Percentiles rank a stretch among this genome's conserved stretches.
Evolutionary conservation across 2,113 vertebrate genomes (phyloP).

Genomic region (Climacteris rufus): DNA sequence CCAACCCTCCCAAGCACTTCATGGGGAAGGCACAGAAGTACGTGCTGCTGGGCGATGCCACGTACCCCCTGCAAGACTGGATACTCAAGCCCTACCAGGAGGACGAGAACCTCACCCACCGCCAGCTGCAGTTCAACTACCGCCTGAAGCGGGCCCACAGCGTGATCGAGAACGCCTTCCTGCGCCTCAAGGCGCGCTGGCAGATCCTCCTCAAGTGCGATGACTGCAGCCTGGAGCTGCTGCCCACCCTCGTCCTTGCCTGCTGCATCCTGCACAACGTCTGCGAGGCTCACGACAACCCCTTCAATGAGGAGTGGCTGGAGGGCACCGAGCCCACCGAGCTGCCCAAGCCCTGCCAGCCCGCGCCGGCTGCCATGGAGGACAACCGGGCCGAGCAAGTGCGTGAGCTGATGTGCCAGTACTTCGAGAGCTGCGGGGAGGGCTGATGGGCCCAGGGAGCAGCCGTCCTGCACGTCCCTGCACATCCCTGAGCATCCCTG

Average conservation of each 20-base stretch:
- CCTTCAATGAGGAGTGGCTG: conserved; percentile 71
- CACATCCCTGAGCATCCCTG: rapidly evolving
- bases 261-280: conserved; percentile 75
- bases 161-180: conserved; percentile 65
- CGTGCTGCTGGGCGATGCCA: conserved; percentile 64
- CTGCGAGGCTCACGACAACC: conserved; percentile 67
- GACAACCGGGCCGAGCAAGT: conserved; percentile 71
- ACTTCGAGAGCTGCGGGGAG: conserved; percentile 73
- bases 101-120: conserved; percentile 22
- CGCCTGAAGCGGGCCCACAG: conserved; percentile 63
- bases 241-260: conserved; percentile 70
- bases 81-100: conserved; percentile 73
- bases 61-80: conserved; percentile 73
- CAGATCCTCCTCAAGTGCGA: conserved; percentile 72
- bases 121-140: conserved; percentile 69
- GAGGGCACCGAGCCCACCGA: conserved; percentile 28
- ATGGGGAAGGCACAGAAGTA: conserved; percentile 68
- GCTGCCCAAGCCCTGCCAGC: conserved; percentile 54
- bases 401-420: conserved; percentile 76
- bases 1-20: conserved; percentile 64
- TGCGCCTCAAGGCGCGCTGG: conserved; percentile 72
- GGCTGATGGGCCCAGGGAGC: neutral
- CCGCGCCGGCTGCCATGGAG: neutral
- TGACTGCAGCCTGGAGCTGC: conserved; percentile 66
- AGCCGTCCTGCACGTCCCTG: neutral